Percentiles rank a stretch among this genome's conserved stretches.
phyloP scores from a whole-genome alignment of 2,797 vertebrate genomes.

The Saxicola maurus region DNA sequence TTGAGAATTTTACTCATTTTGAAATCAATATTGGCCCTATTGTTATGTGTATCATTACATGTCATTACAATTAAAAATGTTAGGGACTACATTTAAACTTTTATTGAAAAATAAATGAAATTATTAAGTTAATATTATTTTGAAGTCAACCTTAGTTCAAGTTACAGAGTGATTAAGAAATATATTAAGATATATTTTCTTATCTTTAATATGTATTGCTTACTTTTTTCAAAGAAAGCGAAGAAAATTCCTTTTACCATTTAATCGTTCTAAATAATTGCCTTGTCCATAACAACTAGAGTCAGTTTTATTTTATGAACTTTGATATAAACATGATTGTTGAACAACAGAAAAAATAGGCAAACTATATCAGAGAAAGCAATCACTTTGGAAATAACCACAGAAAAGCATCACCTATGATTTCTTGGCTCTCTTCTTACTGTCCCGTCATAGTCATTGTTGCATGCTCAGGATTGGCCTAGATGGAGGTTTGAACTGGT shows the following conservation, averaged over 20 bases:
- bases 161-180: neutral
- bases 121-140: neutral
- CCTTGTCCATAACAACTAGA: neutral
- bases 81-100: neutral
- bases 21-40: fast-evolving
- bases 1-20: neutral
- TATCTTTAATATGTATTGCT: neutral
- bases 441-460: neutral
- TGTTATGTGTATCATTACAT: neutral
- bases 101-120: neutral
- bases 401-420: fast-evolving
- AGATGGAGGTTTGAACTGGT: neutral
- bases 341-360: neutral
- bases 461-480: neutral
- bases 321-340: neutral
- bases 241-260: neutral
- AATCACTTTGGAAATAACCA: neutral
- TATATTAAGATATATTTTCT: neutral
- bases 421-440: neutral
- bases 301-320: neutral
- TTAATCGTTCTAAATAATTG: neutral
- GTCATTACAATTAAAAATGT: neutral
- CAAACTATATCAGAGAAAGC: neutral
- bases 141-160: neutral
- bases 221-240: neutral